These are phyloP conservation scores for Riparia riparia DNA, from an alignment of 2,113 vertebrate species.

Conservation along the genomic window DNA sequence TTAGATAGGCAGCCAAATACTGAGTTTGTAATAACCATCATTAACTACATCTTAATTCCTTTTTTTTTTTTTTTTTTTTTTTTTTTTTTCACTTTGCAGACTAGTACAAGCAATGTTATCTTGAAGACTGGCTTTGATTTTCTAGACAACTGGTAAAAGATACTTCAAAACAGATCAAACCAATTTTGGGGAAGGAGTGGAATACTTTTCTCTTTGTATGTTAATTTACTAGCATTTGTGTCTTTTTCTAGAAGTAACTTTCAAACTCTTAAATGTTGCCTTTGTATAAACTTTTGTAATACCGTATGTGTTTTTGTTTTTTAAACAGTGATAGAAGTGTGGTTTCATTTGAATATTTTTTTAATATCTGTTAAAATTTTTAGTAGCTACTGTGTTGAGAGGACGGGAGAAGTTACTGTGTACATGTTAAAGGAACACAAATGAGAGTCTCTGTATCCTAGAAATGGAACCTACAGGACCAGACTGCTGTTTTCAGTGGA, in stretches of 20 bases:
- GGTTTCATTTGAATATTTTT: conserved; percentile 67
- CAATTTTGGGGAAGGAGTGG: background rate
- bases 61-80: background rate
- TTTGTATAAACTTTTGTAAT: conserved; percentile 78
- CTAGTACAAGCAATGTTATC: conserved; percentile 86
- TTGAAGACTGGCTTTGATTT: conserved; percentile 99
- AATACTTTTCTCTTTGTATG: conserved; percentile 11
- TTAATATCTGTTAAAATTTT: conserved; percentile 39
- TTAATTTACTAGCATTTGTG: conserved; percentile 62
- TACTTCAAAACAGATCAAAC: conserved; percentile 3
- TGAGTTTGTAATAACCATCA: background rate
- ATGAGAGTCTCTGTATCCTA: background rate
- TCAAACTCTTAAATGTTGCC: conserved; percentile 70
- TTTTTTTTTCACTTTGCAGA: conserved; percentile 71
- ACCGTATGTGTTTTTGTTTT: conserved; percentile 61
- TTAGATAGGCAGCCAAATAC: background rate
- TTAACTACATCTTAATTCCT: background rate
- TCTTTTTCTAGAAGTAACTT: conserved; percentile 67
- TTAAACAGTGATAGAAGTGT: conserved; percentile 72
- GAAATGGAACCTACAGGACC: conserved; percentile 1
- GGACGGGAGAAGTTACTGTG: background rate
- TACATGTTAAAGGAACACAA: background rate
- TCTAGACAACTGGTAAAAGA: conserved; percentile 96
- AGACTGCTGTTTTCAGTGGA: background rate
- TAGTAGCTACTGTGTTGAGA: conserved; percentile 33